A percentile compares a stretch with the other conserved stretches of the same genome.
Evolutionary conservation across 1,140 invertebrate species (phyloP).

Genomic region (Hirudo medicinalis): DNA sequence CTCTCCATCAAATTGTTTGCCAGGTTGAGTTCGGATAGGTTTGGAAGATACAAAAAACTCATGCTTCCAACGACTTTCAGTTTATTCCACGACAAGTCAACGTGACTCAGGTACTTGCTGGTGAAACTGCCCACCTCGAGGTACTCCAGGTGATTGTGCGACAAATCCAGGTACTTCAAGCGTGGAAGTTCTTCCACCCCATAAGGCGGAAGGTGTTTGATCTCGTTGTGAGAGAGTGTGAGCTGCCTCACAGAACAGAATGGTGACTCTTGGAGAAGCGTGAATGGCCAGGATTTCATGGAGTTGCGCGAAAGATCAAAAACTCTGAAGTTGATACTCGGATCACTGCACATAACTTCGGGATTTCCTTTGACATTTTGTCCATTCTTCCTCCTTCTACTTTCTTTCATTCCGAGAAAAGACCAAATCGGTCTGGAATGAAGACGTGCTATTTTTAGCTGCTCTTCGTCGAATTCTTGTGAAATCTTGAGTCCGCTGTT

Average conservation of each 20-base stretch:
- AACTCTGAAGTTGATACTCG: too few species aligned
- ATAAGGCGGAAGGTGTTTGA: slow-evolving; percentile 11
- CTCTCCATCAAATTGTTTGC: slow-evolving; percentile 5
- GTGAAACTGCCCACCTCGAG: slow-evolving; percentile 19
- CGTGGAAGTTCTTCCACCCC: slow-evolving; percentile 5
- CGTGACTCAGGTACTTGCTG: slow-evolving; percentile 2
- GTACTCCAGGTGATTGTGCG: slow-evolving; percentile 15
- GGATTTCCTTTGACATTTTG: too few species aligned
- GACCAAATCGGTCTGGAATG: too few species aligned
- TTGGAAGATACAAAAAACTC: slow-evolving; percentile 17
- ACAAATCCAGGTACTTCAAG: slow-evolving; percentile 13
- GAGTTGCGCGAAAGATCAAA: too few species aligned
- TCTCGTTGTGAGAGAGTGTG: slow-evolving; percentile 10
- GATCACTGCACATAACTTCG: too few species aligned
- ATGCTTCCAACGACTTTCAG: slow-evolving; percentile 20
- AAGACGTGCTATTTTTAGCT: too few species aligned
- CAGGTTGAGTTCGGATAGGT: slow-evolving; percentile 3
- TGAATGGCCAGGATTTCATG: too few species aligned
- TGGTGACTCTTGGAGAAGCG: not conserved
- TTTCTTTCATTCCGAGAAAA: too few species aligned
- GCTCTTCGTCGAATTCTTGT: too few species aligned
- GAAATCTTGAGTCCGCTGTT: too few species aligned
- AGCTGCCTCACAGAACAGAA: not conserved
- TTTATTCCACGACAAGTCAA: slow-evolving; percentile 11
- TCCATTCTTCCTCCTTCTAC: too few species aligned